Evolutionary conservation across 2,113 vertebrate genomes (phyloP), one percentile per base, ranked within the genome.

Genomic region (Nicator chloris): DNA sequence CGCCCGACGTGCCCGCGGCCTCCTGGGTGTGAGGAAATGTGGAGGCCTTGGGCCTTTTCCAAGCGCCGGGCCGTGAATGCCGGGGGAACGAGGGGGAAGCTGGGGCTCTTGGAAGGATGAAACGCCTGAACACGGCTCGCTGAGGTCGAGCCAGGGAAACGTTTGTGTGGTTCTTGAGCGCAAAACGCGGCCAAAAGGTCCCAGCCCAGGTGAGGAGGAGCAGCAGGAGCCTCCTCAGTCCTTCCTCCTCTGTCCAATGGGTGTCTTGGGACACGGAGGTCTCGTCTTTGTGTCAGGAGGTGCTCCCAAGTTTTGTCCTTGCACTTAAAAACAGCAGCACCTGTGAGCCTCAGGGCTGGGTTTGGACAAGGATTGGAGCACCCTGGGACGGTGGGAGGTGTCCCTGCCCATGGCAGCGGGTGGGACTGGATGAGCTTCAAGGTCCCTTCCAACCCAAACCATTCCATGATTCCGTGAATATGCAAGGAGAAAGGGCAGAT

Each of bases 1-100:
- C 7, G 4, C 19, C 17, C 69, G 7, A 22, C 0, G 6, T 1
- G 3, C 76, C 75, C 1, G 4, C 57, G 12, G 14, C 68, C 88
- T 91, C 87, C 65, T 14, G 56, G 69, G 12, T 26, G 4, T 39
- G 27, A 82, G 91, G 86, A 33, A 51, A 65, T 11, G 84, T 15
- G 78, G 86, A 81, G 61, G 21, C 53, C 47, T 89, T 91, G 89
- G 96, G 73, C 17, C 26, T 85, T 82, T 69, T 93, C 95, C 94
- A 91, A 45, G 89, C 61, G 5, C 4, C 5, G 11, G n/a, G 73
- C n/a, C 2, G 1, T 64, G 83, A 86, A 39, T 35, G n/a, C 15
- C 4, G 78, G 75, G 89, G n/a, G n/a, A n/a, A n/a, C n/a, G n/a
- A 80, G 82, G 53, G 81, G 84, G 77, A 79, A 35, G 69, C 40